Percentiles rank a stretch among this genome's conserved stretches.
These are phyloP conservation scores for Euwallacea similis DNA, from an alignment of 1,140 invertebrate species.

Conservation along the genomic window DNA sequence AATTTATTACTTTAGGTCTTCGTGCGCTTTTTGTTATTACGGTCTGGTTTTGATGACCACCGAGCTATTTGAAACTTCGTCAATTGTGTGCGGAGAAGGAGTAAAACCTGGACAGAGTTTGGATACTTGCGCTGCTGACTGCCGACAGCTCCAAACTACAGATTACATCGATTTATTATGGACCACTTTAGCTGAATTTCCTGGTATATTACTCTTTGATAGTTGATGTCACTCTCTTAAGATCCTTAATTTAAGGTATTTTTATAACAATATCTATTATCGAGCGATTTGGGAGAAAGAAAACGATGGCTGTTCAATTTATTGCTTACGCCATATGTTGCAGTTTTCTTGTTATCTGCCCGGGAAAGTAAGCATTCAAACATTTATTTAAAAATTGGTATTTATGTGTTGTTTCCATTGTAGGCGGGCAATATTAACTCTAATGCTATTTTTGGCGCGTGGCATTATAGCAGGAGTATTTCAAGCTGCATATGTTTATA, in stretches of 20 bases:
- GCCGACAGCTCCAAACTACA: slow-evolving; percentile 74
- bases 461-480: slow-evolving; percentile 93
- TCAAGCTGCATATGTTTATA: slow-evolving; percentile 94
- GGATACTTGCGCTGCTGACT: slow-evolving; percentile 69
- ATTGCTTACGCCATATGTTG: slow-evolving; percentile 82
- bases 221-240: background rate
- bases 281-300: slow-evolving; percentile 87
- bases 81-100: slow-evolving; percentile 55
- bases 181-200: slow-evolving; percentile 95
- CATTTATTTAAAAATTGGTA: too few relatives aligned
- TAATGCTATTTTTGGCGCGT: slow-evolving; percentile 85
- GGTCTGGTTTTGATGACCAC: slow-evolving; percentile 94
- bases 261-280: slow-evolving; percentile 91
- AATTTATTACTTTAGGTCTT: slow-evolving; percentile 66
- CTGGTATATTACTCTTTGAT: slow-evolving; percentile 60
- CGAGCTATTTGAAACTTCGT: slow-evolving; percentile 79
- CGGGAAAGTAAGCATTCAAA: slow-evolving; percentile 65
- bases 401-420: slow-evolving; percentile 40
- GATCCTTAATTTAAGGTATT: slow-evolving; percentile 67
- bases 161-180: slow-evolving; percentile 93
- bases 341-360: slow-evolving; percentile 76
- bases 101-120: slow-evolving; percentile 48
- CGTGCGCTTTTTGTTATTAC: slow-evolving; percentile 95
- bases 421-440: slow-evolving; percentile 78
- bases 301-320: slow-evolving; percentile 94